Evolutionary conservation across 2,888 invertebrate species (phyloP).

Genomic region (Tetheella fluctuosa): DNA sequence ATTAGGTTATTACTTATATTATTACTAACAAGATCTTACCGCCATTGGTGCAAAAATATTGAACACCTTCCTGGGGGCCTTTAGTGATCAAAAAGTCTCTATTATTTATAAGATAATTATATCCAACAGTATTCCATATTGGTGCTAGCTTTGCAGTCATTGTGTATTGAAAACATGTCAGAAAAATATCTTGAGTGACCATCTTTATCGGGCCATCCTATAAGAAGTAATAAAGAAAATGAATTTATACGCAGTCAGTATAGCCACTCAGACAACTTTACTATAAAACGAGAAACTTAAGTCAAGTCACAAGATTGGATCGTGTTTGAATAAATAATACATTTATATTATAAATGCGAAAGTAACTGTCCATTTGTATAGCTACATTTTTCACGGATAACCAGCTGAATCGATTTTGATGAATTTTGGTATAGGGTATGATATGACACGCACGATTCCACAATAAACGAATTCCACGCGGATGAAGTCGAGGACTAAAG

Average conservation of each 20-base stretch:
- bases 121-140: constrained; percentile 65
- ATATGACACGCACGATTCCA: no score
- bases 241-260: no score
- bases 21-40: constrained; percentile 41
- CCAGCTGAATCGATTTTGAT: no score
- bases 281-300: no score
- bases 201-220: constrained; percentile 61
- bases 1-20: background rate
- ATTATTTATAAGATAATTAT: constrained; percentile 67
- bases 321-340: no score
- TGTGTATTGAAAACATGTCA: constrained; percentile 72
- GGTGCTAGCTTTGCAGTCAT: constrained; percentile 74
- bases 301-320: no score
- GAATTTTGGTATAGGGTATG: no score
- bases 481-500: no score
- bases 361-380: no score
- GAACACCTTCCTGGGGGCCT: constrained; percentile 64
- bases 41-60: constrained; percentile 48
- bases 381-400: no score
- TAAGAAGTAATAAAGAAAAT: constrained; percentile 26
- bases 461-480: no score
- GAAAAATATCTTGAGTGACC: constrained; percentile 57
- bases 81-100: constrained; percentile 64
- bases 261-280: background rate
- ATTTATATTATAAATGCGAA: no score